Conservation (phyloP, 2,113 vertebrate species). For the Bombycilla garrulus region DNA sequence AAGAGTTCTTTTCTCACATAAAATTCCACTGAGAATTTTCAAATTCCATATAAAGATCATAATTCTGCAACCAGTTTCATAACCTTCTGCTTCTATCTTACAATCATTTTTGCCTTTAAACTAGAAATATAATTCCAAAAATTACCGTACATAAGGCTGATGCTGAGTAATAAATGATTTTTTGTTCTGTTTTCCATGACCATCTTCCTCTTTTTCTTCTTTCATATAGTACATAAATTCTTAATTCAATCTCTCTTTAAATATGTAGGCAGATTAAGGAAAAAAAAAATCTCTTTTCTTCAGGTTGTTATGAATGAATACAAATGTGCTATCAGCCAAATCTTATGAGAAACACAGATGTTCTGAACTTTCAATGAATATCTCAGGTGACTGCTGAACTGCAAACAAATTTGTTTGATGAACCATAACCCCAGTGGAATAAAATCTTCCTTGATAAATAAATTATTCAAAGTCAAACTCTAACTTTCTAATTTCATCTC, state of each 20-base stretch:
- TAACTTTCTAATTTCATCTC: constrained; percentile 18
- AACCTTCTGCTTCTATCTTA: neutral
- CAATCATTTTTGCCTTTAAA: neutral
- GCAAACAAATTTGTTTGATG: constrained; percentile 18
- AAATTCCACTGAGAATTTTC: neutral
- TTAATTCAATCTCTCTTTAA: neutral
- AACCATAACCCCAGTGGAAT: neutral
- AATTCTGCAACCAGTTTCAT: neutral
- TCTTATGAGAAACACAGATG: constrained; percentile 7
- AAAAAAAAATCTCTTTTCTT: no score
- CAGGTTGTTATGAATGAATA: neutral
- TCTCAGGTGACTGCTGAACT: neutral
- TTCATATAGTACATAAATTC: neutral
- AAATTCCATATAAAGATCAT: neutral
- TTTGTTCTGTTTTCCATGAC: neutral
- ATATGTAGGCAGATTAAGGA: neutral
- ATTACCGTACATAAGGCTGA: neutral
- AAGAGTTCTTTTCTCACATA: neutral
- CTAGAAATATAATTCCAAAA: neutral
- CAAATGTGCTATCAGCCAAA: neutral
- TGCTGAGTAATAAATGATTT: neutral
- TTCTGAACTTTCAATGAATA: neutral
- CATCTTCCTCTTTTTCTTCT: neutral
- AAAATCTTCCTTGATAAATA: constrained; percentile 12
- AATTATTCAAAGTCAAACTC: constrained; percentile 35